Evolutionary conservation across 2,113 vertebrate genomes (phyloP), one percentile per base, ranked within the genome.

Genomic region (Passer domesticus): DNA sequence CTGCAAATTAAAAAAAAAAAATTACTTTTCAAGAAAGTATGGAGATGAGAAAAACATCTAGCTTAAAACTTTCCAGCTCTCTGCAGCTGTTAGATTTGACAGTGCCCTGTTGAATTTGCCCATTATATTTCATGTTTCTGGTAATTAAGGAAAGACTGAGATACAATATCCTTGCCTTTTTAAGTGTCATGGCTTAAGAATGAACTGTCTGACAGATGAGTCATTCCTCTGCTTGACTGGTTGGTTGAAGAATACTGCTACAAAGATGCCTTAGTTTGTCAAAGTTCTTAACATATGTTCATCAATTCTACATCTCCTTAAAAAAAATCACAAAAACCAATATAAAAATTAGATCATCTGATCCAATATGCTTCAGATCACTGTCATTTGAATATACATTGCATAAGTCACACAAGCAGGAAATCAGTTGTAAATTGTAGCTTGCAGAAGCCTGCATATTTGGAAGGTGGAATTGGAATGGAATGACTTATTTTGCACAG

Each of bases 121-220:
- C 7, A 3, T 90, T 69, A 67, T 90, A 81, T 93, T 88, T 83
- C 44, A 66, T 50, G 52, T 93, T 90, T 86, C 87, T 79, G 68
- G 33, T 89, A 94, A 56, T 94, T 90, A 58, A 31, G 67, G 31
- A 78, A 96, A 69, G 88, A 80, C 31, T 52, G 50, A 91, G 67
- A 28, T 81, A 60, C 50, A 41, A 52, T 44, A 77, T 23, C 28
- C 92, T 97, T 97, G 89, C 94, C 87, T 94, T 97, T 97, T 96
- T 94, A 94, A 90, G 56, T 44, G 73, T 8, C 8, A 37, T 94
- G 89, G 59, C 58, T 90, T 59, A 49, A 75, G 73, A 87, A 17
- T 70, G 46, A 95, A 85, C 95, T 91, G 22, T 50, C 80, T 53
- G 82, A 80, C 13, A 68, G 47, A 80, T 83, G 72, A 95, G 91